These are phyloP conservation scores for Dendrocincla tyrannina DNA, from an alignment of 2,797 vertebrate genomes.

Conservation along the genomic window DNA sequence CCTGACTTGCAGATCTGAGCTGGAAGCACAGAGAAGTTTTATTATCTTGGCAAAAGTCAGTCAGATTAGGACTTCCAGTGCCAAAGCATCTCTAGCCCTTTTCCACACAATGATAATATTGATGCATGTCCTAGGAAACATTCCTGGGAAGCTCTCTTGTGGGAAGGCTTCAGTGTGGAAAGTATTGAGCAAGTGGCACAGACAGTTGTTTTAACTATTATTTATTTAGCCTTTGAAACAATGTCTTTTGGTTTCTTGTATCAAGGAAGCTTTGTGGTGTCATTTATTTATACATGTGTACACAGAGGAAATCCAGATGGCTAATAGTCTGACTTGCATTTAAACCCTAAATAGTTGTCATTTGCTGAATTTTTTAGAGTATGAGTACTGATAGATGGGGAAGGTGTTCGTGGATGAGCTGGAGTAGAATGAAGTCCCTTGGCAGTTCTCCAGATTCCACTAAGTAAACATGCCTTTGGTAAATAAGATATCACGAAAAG, in stretches of 20 bases:
- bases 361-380: not conserved
- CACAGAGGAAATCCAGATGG: not conserved
- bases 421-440: not conserved
- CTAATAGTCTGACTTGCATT: not conserved
- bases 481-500: not conserved
- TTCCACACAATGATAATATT: not conserved
- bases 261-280: not conserved
- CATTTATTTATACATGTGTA: not conserved
- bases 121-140: not conserved
- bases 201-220: not conserved
- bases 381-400: not conserved
- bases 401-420: not conserved
- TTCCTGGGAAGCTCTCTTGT: not conserved
- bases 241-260: not conserved
- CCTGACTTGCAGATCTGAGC: not conserved
- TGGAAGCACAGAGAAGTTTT: not conserved
- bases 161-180: not conserved
- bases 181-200: not conserved
- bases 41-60: not conserved
- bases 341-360: not conserved
- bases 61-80: not conserved
- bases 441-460: not conserved
- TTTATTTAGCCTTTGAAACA: constrained; percentile 21
- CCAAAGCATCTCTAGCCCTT: not conserved
- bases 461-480: not conserved